Conservation (phyloP, 2,888 invertebrate species). For the Heliconius ethilla region DNA sequence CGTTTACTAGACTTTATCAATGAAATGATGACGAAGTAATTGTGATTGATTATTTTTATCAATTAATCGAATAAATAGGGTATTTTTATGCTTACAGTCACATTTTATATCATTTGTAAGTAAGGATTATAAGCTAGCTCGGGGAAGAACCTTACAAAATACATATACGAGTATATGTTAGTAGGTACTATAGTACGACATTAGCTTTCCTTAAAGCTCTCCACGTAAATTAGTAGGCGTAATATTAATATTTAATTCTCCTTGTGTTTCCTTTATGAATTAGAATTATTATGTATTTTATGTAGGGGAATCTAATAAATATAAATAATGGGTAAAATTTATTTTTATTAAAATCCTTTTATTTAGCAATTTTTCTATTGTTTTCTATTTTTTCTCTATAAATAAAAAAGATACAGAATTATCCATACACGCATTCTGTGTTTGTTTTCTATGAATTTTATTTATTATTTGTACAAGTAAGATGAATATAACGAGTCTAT, state of each 20-base stretch:
- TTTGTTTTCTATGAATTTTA: no score
- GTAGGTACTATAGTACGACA: background rate
- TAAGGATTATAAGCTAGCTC: background rate
- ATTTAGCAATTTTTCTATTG: no score
- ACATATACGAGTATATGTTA: background rate
- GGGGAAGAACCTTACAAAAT: conserved; percentile 38
- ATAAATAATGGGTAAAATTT: background rate
- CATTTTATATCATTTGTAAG: background rate
- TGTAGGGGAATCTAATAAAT: background rate
- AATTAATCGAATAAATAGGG: background rate
- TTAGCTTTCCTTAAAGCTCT: conserved; percentile 30
- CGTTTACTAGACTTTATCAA: background rate
- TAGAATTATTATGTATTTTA: background rate
- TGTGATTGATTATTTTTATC: conserved; percentile 12
- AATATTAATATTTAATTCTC: background rate
- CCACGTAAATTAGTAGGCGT: background rate
- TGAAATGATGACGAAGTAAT: background rate
- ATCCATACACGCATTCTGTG: no score
- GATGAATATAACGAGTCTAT: no score
- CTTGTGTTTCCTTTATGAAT: background rate
- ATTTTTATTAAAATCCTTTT: no score
- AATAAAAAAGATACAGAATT: no score
- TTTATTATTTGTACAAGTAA: no score
- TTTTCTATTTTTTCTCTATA: no score
- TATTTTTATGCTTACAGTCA: background rate